Conservation (phyloP, 2,113 vertebrate genomes). For the Heloderma charlesbogerti region DNA sequence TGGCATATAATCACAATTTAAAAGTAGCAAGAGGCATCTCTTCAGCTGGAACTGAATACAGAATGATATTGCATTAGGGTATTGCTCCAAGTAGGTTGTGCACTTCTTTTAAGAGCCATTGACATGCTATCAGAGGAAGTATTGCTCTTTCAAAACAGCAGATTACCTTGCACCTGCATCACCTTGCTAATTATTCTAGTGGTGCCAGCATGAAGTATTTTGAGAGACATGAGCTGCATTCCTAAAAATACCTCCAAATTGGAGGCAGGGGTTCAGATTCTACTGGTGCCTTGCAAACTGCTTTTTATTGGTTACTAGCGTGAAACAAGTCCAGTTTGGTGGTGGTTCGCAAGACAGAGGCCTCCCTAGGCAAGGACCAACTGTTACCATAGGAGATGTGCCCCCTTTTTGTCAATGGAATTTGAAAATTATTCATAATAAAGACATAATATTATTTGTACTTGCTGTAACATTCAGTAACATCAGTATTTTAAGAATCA, state of each 20-base stretch:
- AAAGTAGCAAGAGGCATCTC: background rate
- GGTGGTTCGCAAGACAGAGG: too few species aligned
- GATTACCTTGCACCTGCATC: background rate
- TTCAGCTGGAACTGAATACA: background rate
- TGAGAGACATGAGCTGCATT: background rate
- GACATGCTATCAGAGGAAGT: background rate
- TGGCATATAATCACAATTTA: background rate
- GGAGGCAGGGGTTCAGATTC: background rate
- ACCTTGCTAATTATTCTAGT: background rate
- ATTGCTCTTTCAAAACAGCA: background rate
- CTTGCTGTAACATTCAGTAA: background rate
- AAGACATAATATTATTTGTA: background rate
- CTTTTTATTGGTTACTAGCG: background rate
- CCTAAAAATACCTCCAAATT: constrained; percentile 8
- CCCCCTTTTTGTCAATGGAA: too few species aligned
- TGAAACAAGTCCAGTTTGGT: background rate
- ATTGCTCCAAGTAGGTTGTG: background rate
- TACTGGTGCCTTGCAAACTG: background rate
- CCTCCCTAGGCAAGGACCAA: background rate
- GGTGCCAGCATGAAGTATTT: background rate
- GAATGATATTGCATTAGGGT: background rate
- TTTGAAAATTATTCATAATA: background rate
- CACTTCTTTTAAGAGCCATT: background rate
- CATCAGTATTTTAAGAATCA: background rate
- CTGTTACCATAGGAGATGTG: background rate